Evolutionary conservation across 2,113 vertebrate species (phyloP).

Genomic region (Hucho hucho): DNA sequence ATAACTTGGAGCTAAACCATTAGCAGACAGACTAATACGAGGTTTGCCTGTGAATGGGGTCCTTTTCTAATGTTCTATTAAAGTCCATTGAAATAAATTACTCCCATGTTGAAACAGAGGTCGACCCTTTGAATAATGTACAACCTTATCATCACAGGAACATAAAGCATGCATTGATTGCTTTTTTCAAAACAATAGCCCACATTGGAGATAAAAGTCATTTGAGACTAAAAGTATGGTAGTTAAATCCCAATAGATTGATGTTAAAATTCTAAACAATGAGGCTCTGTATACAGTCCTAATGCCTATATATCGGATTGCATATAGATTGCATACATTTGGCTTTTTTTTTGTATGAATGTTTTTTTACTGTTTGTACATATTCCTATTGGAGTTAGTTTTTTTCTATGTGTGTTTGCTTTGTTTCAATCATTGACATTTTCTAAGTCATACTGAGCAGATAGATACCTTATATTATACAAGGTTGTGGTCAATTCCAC

Average conservation of each 20-base stretch:
- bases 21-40: not conserved
- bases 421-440: too few relatives aligned
- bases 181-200: not conserved
- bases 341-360: too few relatives aligned
- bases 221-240: not conserved
- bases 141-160: slow-evolving; percentile 1
- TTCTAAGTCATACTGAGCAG: too few relatives aligned
- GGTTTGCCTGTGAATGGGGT: not conserved
- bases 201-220: not conserved
- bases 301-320: too few relatives aligned
- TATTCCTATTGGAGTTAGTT: too few relatives aligned
- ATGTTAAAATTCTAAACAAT: not conserved
- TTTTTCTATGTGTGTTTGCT: too few relatives aligned
- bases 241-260: not conserved
- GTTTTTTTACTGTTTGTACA: too few relatives aligned
- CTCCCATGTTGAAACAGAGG: not conserved
- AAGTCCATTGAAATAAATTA: not conserved
- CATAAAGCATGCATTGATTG: not conserved
- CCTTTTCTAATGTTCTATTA: slow-evolving; percentile 1
- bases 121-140: not conserved
- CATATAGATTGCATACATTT: too few relatives aligned
- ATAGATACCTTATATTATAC: too few relatives aligned
- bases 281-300: not conserved
- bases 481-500: too few relatives aligned
- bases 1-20: not conserved